phyloP scores from a whole-genome alignment of 2,888 invertebrate genomes.

The Leucania comma region DNA sequence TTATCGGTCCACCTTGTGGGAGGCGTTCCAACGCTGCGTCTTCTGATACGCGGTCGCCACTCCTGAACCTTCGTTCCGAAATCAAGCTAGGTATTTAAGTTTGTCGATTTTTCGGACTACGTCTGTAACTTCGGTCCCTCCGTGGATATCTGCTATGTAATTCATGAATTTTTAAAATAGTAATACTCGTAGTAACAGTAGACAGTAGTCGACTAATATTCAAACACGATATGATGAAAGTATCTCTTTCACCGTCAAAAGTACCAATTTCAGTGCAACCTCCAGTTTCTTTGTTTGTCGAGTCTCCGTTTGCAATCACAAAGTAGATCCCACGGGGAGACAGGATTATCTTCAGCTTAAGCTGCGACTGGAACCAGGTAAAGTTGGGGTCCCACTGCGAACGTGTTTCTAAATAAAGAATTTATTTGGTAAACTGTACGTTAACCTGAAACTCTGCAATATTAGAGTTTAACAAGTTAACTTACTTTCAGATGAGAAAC shows the following conservation, averaged over 20 bases:
- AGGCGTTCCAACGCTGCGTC: no score
- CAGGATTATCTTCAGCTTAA: conserved; percentile 81
- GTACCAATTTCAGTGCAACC: conserved; percentile 65
- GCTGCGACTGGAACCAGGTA: conserved; percentile 64
- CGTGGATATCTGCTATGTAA: neutral
- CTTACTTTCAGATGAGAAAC: no score
- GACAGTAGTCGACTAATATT: neutral
- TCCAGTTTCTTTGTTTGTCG: conserved; percentile 74
- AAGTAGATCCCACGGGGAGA: conserved; percentile 75
- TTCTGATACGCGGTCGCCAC: no score
- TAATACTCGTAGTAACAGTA: neutral
- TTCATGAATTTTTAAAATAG: neutral
- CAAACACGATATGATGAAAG: conserved; percentile 34
- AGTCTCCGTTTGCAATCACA: conserved; percentile 77
- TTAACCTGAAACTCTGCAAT: no score
- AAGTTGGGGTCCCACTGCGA: conserved; percentile 44
- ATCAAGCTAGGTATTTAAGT: no score
- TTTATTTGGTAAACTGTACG: no score
- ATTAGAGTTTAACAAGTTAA: no score
- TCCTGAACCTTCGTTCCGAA: no score
- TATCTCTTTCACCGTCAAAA: conserved; percentile 54
- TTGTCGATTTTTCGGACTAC: no score
- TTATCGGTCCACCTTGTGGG: no score
- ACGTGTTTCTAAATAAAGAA: no score
- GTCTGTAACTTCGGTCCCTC: no score